Conservation (phyloP, 2,113 vertebrate genomes). For the Lycaon pictus region DNA sequence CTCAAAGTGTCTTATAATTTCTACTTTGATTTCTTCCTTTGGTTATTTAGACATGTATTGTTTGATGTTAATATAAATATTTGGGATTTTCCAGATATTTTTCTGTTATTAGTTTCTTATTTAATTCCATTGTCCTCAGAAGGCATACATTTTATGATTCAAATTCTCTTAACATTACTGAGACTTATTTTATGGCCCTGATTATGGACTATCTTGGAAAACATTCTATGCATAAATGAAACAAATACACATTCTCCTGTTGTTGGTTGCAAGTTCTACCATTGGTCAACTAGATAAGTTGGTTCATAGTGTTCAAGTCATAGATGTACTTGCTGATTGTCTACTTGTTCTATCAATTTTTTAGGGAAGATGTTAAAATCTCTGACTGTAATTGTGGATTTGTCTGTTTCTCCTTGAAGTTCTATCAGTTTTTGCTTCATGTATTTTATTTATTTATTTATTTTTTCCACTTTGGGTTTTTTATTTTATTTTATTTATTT, state of each 20-base stretch:
- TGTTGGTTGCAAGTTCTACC: not conserved
- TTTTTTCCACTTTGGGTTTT: too few species aligned
- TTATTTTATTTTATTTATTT: too few species aligned
- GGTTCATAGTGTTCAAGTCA: not conserved
- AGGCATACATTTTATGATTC: slow-evolving; percentile 6
- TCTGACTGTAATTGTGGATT: not conserved
- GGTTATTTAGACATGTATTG: not conserved
- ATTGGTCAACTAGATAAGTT: not conserved
- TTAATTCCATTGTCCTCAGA: slow-evolving; percentile 37
- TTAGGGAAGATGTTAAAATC: slow-evolving; percentile 31
- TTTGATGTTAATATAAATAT: slow-evolving; percentile 48
- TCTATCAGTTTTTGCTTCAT: slow-evolving; percentile 22
- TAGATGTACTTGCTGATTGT: slow-evolving; percentile 14
- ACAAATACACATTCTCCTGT: not conserved
- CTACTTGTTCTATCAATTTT: slow-evolving; percentile 9
- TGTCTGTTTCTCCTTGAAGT: not conserved
- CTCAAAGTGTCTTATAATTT: slow-evolving; percentile 32
- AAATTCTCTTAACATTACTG: slow-evolving; percentile 4
- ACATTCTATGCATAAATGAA: not conserved
- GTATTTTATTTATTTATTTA: not conserved
- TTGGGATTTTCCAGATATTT: not conserved
- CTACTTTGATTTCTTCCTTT: slow-evolving; percentile 31
- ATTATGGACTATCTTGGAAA: not conserved
- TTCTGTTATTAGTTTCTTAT: slow-evolving; percentile 27
- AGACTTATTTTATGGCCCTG: not conserved